A percentile compares a stretch with the other conserved stretches of the same genome.
phyloP scores from a whole-genome alignment of 2,888 invertebrate species.

The Lepidocyrtinus sp. region DNA sequence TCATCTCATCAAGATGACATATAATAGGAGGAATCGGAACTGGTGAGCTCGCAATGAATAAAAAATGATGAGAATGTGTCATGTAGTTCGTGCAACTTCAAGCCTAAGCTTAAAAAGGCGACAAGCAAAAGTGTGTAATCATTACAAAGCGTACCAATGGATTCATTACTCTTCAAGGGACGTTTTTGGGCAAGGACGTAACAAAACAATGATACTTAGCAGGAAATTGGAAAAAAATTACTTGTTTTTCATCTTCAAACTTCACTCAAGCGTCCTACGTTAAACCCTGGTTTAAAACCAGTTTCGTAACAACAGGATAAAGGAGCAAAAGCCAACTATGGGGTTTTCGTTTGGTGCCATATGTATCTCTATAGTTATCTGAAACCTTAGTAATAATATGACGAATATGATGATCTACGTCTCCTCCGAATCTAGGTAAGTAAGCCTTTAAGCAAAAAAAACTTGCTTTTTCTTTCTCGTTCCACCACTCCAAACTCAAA shows the following conservation, averaged over 20 bases:
- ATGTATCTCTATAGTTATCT: no score
- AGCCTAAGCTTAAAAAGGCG: neutral
- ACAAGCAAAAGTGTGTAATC: conserved; percentile 47
- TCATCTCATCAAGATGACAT: neutral
- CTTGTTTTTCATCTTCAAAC: conserved; percentile 28
- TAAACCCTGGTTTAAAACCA: conserved; percentile 41
- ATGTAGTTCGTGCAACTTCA: neutral
- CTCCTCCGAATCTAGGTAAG: conserved; percentile 51
- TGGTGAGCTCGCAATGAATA: neutral
- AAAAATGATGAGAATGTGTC: neutral
- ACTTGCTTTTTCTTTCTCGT: conserved; percentile 52
- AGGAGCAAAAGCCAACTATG: conserved; percentile 1
- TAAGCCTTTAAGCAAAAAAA: conserved; percentile 45
- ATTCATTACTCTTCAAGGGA: neutral
- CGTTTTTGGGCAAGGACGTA: conserved; percentile 55
- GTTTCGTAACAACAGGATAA: conserved; percentile 59
- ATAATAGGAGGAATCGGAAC: conserved; percentile 36
- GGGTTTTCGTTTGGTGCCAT: neutral
- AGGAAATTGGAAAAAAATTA: conserved; percentile 23
- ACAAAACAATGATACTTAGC: conserved; percentile 18
- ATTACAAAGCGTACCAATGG: conserved; percentile 31
- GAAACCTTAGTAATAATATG: conserved; percentile 6
- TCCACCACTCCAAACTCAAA: conserved; percentile 28
- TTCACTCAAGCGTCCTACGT: neutral
- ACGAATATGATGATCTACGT: conserved; percentile 14